Conservation (phyloP, 2,113 vertebrate species). For the Himantopus leucocephalus region DNA sequence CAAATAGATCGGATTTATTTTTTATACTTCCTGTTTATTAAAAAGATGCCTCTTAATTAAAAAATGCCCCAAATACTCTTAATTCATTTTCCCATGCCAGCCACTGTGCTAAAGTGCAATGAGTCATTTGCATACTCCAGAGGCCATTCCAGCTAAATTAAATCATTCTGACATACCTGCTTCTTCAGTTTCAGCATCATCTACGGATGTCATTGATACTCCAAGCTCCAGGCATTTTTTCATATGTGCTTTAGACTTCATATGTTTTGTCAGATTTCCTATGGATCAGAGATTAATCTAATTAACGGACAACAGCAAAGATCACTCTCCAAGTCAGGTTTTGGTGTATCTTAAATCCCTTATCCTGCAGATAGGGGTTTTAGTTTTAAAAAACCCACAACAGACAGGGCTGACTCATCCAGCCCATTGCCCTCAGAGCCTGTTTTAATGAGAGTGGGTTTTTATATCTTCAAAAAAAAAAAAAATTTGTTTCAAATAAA, state of each 20-base stretch:
- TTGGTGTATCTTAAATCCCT: neutral
- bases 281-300: constrained; percentile 15
- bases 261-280: constrained; percentile 99
- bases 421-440: neutral
- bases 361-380: neutral
- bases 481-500: neutral
- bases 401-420: neutral
- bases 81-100: constrained; percentile 10
- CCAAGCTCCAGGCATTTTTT: constrained; percentile 98
- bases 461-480: neutral
- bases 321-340: neutral
- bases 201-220: constrained; percentile 93
- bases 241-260: constrained; percentile 99
- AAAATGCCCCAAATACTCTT: constrained; percentile 11
- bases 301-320: constrained; percentile 5
- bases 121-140: constrained; percentile 36
- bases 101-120: constrained; percentile 1
- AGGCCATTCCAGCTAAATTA: neutral
- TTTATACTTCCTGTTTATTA: constrained; percentile 31
- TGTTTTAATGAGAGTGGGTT: neutral
- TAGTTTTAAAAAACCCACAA: neutral
- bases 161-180: constrained; percentile 79
- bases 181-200: constrained; percentile 90
- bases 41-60: neutral
- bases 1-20: neutral